Base-by-base conservation (phyloP, 2,888 invertebrate genomes). In the Opisthograptis luteolata region DNA sequence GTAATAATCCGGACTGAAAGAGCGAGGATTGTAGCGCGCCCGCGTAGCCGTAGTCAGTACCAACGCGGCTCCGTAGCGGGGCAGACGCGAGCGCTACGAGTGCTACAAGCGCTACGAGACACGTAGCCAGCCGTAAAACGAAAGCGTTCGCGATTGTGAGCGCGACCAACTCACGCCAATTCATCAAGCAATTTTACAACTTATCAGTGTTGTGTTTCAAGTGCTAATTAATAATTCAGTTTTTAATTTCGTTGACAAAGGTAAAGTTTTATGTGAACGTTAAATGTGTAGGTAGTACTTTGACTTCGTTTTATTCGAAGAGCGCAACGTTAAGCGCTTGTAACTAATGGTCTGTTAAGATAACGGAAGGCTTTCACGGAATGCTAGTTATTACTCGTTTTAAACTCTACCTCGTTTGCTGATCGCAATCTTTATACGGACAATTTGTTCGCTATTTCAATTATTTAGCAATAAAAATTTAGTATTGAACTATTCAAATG, bases 41-140 rank as follows among this genome's bases (percentile, higher is more conserved):
- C 79, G 70, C 81, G 84, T 84, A 82, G 84, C 70, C 79, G 82
- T 83, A 81, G 83, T 71, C 86, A 88, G 88, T 88, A 76, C 78
- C 77, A 73, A 70, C 79, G 81, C 78, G 79, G 73, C 82, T 60
- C 62, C 82, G 85, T 84, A 84, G 82, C 79, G 58, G 70, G 64
- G 56, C 76, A 77, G 87, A 75, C 84, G 76, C 56, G 52, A 34
- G 32, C 55, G 60, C 60, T 60, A 49, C 54, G 55, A 60, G 41
- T 66, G 66, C 70, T 68, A 73, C 73, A 64, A 45, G 10, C 47
- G 61, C 62, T 62, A 65, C 68, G 61, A 28, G 40, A 43, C 48
- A 53, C 63, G 56, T 52, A 49, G 27, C 35, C 44, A 36, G 53
- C 37, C 53, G 46, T 46, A 54, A 54, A 51, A 37, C 51, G 52